These are phyloP conservation scores for Aporophyla lueneburgensis DNA, from an alignment of 2,888 invertebrate genomes.

Conservation along the genomic window DNA sequence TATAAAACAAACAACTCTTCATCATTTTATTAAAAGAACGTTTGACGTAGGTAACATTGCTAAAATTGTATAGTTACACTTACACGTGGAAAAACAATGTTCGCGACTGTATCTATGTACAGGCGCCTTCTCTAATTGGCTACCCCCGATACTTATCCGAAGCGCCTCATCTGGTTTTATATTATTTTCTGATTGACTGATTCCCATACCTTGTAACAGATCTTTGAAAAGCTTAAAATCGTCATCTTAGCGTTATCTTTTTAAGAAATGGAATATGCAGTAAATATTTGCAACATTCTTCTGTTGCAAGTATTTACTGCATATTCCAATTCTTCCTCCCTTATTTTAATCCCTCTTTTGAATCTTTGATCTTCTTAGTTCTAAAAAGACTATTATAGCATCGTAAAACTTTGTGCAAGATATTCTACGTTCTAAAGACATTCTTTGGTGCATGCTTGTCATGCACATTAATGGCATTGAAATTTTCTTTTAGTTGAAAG, in stretches of 20 bases:
- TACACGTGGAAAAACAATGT: slow-evolving; percentile 20
- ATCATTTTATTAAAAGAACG: slow-evolving; percentile 54
- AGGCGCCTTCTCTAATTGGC: slow-evolving; percentile 13
- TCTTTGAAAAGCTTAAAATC: background rate
- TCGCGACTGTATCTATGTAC: background rate
- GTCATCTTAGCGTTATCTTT: background rate
- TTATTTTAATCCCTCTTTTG: too few relatives aligned
- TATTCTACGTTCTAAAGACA: background rate
- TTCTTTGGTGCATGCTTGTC: background rate
- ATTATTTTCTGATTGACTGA: background rate
- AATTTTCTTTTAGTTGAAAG: background rate
- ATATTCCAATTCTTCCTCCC: too few relatives aligned
- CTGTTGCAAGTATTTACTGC: too few relatives aligned
- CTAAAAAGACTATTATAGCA: background rate
- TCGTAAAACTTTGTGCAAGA: background rate
- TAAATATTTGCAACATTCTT: too few relatives aligned
- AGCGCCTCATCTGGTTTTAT: background rate
- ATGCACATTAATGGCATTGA: background rate
- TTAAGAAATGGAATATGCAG: background rate
- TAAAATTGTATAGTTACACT: slow-evolving; percentile 21
- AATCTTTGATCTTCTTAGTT: background rate
- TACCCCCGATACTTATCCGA: background rate
- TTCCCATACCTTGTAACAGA: background rate
- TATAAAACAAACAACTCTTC: slow-evolving; percentile 54
- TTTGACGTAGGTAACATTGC: slow-evolving; percentile 48